Percentiles rank a stretch among this genome's conserved stretches.
These are phyloP conservation scores for Sardinella longiceps DNA, from an alignment of 2,797 vertebrate species.

Conservation along the genomic window DNA sequence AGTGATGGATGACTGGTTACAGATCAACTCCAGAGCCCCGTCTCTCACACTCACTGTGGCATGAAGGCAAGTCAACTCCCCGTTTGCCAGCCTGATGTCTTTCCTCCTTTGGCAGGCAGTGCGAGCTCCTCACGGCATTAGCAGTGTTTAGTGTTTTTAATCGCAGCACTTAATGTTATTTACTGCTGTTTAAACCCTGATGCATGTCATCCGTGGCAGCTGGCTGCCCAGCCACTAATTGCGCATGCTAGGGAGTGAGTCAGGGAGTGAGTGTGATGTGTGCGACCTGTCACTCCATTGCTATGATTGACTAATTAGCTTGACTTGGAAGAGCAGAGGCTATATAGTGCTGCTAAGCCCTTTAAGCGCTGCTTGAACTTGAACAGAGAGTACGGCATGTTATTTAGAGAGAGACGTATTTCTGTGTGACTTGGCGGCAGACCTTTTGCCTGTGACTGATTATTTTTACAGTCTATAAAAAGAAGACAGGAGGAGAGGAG, in stretches of 20 bases:
- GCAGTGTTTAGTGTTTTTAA: constrained; percentile 58
- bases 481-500: constrained; percentile 20
- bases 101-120: constrained; percentile 48
- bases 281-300: constrained; percentile 43
- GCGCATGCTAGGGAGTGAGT: constrained; percentile 42
- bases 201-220: constrained; percentile 51
- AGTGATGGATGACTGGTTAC: not conserved
- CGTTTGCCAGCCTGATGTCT: constrained; percentile 45
- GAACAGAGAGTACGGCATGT: not conserved
- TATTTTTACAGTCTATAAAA: constrained; percentile 24
- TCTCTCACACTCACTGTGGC: constrained; percentile 18
- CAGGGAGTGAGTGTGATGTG: constrained; percentile 51
- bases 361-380: not conserved
- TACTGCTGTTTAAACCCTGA: constrained; percentile 56
- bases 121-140: constrained; percentile 54
- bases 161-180: constrained; percentile 60
- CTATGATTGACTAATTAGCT: constrained; percentile 18
- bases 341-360: not conserved
- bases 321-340: not conserved
- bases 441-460: constrained; percentile 14
- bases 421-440: constrained; percentile 15
- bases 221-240: constrained; percentile 53
- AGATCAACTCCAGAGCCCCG: not conserved
- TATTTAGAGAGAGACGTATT: not conserved
- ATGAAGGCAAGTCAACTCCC: not conserved